Evolutionary conservation across 1,140 invertebrate species (phyloP), one percentile per base, ranked within the genome.

Genomic region (Adoxophyes honmai): DNA sequence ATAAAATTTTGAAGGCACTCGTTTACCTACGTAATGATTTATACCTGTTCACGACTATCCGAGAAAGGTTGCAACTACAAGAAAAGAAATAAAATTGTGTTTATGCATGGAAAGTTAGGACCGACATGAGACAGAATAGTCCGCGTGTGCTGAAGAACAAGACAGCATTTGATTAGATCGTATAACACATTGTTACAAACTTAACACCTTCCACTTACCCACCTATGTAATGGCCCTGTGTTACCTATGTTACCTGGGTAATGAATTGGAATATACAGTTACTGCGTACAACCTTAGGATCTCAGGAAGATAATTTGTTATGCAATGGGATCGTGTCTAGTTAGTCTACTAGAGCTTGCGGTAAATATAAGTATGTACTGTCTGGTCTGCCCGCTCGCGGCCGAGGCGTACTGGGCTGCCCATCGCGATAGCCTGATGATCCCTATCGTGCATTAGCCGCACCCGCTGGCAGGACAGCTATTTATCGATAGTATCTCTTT

Each of bases 11-110:
- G 63, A 78, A 76, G 60, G 71, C 73, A 78, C 70, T 77, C 70
- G 37, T 71, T 79, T 82, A 78, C 73, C 75, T 82, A 79, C 66
- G 39, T 59, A 69, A 73, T 71, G 68, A 55, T 58, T 66, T 55
- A 66, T 88, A 88, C 85, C 85, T 88, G 85, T 71, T 86, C 73
- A 72, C 86, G 81, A 82, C 85, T 88, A 83, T 88, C 85, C 85
- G 85, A 88, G 66, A 81, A 88, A 74, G 85, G 85, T 84, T 85
- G 81, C 78, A 86, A 84, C 85, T 88, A 88, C 81, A 85, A 82
- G 78, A 66, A 74, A 76, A 84, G 69, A 84, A 86, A 81, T 72
- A 80, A 80, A 83, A 73, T 64, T 36, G 70, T 73, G 59, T 83
- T 81, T 78, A 85, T 76, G 73, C 62, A 69, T 65, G 57, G 60